Conservation (phyloP, 2,888 invertebrate species). For the Petrolisthes manimaculis region DNA sequence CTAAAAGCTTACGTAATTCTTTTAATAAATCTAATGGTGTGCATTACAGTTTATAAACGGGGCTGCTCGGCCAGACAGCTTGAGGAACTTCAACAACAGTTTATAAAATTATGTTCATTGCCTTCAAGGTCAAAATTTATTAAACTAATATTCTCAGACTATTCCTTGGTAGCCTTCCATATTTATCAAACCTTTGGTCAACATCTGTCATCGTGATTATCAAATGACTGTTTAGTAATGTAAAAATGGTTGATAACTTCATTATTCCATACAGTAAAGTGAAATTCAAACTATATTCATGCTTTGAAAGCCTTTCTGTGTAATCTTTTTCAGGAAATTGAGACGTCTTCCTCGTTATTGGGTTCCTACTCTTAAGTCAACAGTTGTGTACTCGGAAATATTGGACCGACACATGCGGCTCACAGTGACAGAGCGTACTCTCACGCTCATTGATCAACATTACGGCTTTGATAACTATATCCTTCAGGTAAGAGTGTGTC, state of each 20-base stretch:
- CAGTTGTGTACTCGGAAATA: slow-evolving; percentile 90
- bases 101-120: too few relatives aligned
- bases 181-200: too few relatives aligned
- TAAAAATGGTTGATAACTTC: neutral
- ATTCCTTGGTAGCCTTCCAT: too few relatives aligned
- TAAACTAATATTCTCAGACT: too few relatives aligned
- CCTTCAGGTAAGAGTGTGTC: slow-evolving; percentile 76
- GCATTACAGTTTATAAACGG: too few relatives aligned
- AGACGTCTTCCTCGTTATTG: slow-evolving; percentile 75
- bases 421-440: slow-evolving; percentile 85
- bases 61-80: too few relatives aligned
- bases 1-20: too few relatives aligned
- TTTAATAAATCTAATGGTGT: too few relatives aligned
- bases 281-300: neutral
- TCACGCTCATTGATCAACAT: slow-evolving; percentile 86
- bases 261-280: neutral
- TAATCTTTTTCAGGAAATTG: slow-evolving; percentile 23
- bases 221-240: neutral
- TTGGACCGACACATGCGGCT: slow-evolving; percentile 86
- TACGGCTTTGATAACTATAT: slow-evolving; percentile 96
- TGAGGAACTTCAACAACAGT: too few relatives aligned
- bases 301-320: neutral
- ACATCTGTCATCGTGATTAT: neutral
- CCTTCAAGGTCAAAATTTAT: too few relatives aligned
- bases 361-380: slow-evolving; percentile 84